Percentiles rank a stretch among this genome's conserved stretches.
Conservation (phyloP, 2,113 vertebrate species). For the Perognathus longimembris region DNA sequence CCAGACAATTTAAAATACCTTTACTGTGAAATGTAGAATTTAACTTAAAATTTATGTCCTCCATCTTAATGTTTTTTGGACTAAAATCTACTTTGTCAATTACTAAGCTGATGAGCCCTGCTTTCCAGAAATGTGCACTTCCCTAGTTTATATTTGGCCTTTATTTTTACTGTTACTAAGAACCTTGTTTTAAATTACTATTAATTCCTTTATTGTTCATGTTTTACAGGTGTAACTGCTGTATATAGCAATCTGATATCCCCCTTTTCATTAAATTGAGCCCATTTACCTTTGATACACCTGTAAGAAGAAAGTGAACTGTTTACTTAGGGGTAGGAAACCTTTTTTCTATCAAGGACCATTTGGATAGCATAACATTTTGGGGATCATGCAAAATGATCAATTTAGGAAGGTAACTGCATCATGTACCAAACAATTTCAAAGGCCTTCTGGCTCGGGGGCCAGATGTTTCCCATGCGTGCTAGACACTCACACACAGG, state of each 20-base stretch:
- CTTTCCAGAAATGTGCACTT: neutral
- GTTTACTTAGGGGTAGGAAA: too few species aligned
- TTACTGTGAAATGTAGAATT: constrained; percentile 22
- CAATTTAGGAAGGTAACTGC: too few species aligned
- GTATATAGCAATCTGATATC: neutral
- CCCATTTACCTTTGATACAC: too few species aligned
- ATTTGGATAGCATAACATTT: too few species aligned
- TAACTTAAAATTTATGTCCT: neutral
- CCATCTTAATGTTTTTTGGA: neutral
- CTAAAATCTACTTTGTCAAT: neutral
- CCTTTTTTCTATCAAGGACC: too few species aligned
- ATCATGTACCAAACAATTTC: too few species aligned
- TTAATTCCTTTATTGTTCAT: constrained; percentile 11
- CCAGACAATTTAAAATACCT: neutral
- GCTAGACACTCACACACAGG: neutral
- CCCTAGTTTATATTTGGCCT: neutral
- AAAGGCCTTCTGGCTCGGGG: too few species aligned
- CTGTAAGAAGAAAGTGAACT: too few species aligned
- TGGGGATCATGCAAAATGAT: too few species aligned
- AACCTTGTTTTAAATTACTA: neutral
- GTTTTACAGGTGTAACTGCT: neutral
- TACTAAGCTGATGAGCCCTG: neutral
- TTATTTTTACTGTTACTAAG: neutral
- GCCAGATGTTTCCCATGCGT: neutral
- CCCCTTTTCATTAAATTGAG: neutral